These are phyloP conservation scores for Cochlearius cochlearius DNA, from an alignment of 2,113 vertebrate genomes.

Conservation along the genomic window DNA sequence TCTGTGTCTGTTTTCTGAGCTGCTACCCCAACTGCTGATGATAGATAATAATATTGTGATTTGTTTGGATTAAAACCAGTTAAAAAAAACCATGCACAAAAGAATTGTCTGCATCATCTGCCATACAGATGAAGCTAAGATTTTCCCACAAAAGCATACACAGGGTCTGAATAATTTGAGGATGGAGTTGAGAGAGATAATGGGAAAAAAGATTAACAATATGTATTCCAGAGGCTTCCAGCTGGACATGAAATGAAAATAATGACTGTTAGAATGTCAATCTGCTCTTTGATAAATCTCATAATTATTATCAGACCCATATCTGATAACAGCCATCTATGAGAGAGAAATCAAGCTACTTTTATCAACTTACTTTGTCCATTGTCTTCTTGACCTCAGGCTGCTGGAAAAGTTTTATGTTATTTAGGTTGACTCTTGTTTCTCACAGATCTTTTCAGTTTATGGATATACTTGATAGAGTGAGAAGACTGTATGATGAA, in stretches of 20 bases:
- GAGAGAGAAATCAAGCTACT: background rate
- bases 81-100: background rate
- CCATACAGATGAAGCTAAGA: slow-evolving; percentile 37
- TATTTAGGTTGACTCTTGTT: background rate
- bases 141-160: slow-evolving; percentile 42
- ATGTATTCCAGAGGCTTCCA: slow-evolving; percentile 33
- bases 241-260: slow-evolving; percentile 52
- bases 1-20: background rate
- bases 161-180: slow-evolving; percentile 11
- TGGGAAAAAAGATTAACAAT: slow-evolving; percentile 36
- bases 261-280: slow-evolving; percentile 30
- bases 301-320: slow-evolving; percentile 36
- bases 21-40: background rate
- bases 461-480: background rate
- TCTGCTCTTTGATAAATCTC: slow-evolving; percentile 51
- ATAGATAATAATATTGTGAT: background rate
- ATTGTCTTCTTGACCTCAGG: background rate
- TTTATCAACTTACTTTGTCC: background rate
- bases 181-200: slow-evolving; percentile 22
- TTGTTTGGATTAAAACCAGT: background rate
- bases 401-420: background rate
- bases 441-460: background rate
- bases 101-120: slow-evolving; percentile 43
- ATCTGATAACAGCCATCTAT: background rate
- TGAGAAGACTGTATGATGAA: background rate